Evolutionary conservation across 2,888 invertebrate genomes (phyloP).

Genomic region (Didymodactylos carnosus): DNA sequence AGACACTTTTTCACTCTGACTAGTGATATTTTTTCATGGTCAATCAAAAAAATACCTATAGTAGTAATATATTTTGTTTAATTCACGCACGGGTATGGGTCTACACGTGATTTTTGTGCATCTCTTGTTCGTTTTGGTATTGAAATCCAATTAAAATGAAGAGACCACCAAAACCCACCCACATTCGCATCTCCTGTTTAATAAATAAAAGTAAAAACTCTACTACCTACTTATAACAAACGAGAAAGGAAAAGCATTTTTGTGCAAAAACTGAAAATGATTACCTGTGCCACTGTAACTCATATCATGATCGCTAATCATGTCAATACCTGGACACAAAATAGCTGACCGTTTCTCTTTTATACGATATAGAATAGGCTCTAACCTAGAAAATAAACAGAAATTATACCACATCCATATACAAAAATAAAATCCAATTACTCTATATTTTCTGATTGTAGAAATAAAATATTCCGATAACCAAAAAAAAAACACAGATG

Average conservation of each 20-base stretch:
- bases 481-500: neutral
- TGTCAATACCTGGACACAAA: slow-evolving; percentile 80
- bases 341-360: slow-evolving; percentile 58
- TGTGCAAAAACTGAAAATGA: neutral
- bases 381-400: slow-evolving; percentile 41
- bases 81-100: neutral
- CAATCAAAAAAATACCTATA: too few relatives aligned
- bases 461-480: neutral
- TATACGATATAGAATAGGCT: slow-evolving; percentile 66
- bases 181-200: neutral
- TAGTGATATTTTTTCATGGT: too few relatives aligned
- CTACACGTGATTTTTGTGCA: neutral
- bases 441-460: too few relatives aligned
- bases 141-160: slow-evolving; percentile 29
- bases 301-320: slow-evolving; percentile 60
- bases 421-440: too few relatives aligned
- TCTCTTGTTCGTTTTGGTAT: neutral
- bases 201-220: slow-evolving; percentile 20
- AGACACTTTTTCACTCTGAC: too few relatives aligned
- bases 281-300: slow-evolving; percentile 38
- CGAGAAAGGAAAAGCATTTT: slow-evolving; percentile 12
- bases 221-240: slow-evolving; percentile 18
- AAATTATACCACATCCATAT: too few relatives aligned
- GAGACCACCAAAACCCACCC: neutral
- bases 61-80: neutral